These are phyloP conservation scores for Pollenia labialis DNA, from an alignment of 2,888 invertebrate species.

Conservation along the genomic window DNA sequence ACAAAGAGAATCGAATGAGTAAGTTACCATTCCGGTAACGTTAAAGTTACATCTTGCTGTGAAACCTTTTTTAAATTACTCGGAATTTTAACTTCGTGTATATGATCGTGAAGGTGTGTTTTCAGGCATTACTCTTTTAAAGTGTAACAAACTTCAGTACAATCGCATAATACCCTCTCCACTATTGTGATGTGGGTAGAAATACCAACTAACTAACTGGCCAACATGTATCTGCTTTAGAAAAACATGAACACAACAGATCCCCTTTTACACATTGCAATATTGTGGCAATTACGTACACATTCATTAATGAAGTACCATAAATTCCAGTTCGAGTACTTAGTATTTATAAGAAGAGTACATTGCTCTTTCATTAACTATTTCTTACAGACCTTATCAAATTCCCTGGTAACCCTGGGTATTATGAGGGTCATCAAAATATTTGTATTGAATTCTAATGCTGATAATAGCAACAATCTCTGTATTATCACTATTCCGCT, in stretches of 20 bases:
- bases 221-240: background rate
- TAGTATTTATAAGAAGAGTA: background rate
- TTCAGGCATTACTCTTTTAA: no score
- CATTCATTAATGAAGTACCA: background rate
- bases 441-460: conserved; percentile 13
- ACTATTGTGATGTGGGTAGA: no score
- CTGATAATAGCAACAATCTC: conserved; percentile 38
- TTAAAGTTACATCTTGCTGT: no score
- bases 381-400: conserved; percentile 57
- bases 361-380: conserved; percentile 24
- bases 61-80: no score
- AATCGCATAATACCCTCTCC: no score
- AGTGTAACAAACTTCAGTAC: no score
- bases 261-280: background rate
- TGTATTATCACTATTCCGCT: conserved; percentile 32
- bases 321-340: conserved; percentile 3
- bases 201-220: no score
- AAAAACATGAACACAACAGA: background rate
- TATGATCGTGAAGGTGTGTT: no score
- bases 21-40: no score
- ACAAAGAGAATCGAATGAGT: no score
- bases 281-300: background rate
- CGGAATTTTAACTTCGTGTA: no score
- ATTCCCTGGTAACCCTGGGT: conserved; percentile 43
- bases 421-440: conserved; percentile 53